These are phyloP conservation scores for Tachystola acroxantha DNA, from an alignment of 2,888 invertebrate genomes.

Conservation along the genomic window DNA sequence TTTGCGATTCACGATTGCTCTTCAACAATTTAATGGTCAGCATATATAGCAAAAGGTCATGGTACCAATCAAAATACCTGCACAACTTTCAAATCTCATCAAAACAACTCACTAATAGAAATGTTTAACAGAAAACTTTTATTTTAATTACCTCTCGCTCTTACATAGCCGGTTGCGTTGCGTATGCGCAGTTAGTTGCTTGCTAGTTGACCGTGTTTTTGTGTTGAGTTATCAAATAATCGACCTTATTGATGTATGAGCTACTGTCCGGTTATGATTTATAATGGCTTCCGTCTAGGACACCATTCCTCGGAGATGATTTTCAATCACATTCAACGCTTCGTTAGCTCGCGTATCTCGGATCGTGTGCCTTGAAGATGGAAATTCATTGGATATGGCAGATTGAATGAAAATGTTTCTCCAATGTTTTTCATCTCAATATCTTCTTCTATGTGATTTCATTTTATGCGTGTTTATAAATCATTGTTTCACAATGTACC, in stretches of 20 bases:
- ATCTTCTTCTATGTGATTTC: no score
- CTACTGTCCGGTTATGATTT: conserved; percentile 70
- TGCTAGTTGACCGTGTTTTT: conserved; percentile 47
- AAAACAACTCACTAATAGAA: conserved; percentile 39
- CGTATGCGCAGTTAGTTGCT: conserved; percentile 10
- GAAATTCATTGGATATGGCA: conserved; percentile 42
- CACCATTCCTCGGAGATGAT: conserved; percentile 72
- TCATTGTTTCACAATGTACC: no score
- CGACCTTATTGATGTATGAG: conserved; percentile 73
- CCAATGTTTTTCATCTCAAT: no score
- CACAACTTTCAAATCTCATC: conserved; percentile 39
- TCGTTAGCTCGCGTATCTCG: conserved; percentile 69
- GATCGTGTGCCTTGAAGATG: conserved; percentile 29
- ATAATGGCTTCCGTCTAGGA: conserved; percentile 75
- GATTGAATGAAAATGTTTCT: neutral
- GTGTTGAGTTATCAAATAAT: conserved; percentile 68
- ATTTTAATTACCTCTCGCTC: conserved; percentile 48
- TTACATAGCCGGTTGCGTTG: conserved; percentile 24
- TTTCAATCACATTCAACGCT: conserved; percentile 76
- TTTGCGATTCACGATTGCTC: no score
- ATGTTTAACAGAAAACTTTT: conserved; percentile 48
- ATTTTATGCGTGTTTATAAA: no score
- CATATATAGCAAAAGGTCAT: conserved; percentile 39
- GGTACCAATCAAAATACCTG: conserved; percentile 54
- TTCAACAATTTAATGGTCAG: no score